These are phyloP conservation scores for Dusona sp. DNA, from an alignment of 2,888 invertebrate species.

Conservation along the genomic window DNA sequence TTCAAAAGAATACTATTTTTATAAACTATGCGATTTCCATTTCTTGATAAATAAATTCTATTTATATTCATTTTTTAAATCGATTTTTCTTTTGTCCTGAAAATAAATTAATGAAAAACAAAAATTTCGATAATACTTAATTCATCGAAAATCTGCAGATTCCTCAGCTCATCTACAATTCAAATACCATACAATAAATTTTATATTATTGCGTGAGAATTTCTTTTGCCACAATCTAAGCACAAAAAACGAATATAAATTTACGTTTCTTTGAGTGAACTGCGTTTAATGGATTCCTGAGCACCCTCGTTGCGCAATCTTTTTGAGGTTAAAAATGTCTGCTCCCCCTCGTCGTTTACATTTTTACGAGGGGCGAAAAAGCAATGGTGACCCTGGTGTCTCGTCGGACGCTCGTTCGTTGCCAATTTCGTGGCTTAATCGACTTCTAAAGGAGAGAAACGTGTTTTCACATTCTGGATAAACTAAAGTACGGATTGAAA, in stretches of 20 bases:
- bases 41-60: too few relatives aligned
- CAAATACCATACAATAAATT: not conserved
- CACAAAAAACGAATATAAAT: slow-evolving; percentile 11
- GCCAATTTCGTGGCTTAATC: slow-evolving; percentile 43
- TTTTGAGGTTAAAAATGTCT: slow-evolving; percentile 10
- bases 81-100: not conserved
- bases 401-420: slow-evolving; percentile 19
- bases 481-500: slow-evolving; percentile 34
- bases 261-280: slow-evolving; percentile 25
- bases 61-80: too few relatives aligned
- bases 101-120: not conserved
- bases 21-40: too few relatives aligned
- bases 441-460: slow-evolving; percentile 40
- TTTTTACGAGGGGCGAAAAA: slow-evolving; percentile 49
- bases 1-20: too few relatives aligned
- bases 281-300: slow-evolving; percentile 23
- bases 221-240: not conserved
- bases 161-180: not conserved
- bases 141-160: not conserved
- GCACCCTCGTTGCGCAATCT: slow-evolving; percentile 29
- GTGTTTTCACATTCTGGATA: slow-evolving; percentile 12
- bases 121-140: not conserved
- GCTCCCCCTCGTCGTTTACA: slow-evolving; percentile 28
- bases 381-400: not conserved
- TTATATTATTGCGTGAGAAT: not conserved